Conservation (phyloP, 2,797 vertebrate genomes). For the Notamacropus eugenii region DNA sequence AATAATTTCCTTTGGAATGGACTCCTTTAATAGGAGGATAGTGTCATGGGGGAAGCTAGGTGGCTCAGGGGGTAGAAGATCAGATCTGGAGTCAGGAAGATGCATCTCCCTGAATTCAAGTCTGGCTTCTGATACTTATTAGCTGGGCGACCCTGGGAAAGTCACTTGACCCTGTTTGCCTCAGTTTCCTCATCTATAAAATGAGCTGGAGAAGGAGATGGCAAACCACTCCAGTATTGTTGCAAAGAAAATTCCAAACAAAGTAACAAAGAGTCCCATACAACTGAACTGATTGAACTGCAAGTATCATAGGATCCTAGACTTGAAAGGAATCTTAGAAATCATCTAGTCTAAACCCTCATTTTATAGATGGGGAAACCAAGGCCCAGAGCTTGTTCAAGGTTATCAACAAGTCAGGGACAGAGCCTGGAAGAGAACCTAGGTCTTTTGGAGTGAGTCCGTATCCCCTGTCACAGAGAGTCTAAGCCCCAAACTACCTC, state of each 20-base stretch:
- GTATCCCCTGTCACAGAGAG: not conserved
- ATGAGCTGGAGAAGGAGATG: not conserved
- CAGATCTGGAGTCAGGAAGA: not conserved
- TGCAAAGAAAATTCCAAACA: not conserved
- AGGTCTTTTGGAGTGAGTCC: not conserved
- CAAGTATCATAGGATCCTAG: not conserved
- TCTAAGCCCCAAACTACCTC: not conserved
- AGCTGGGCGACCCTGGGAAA: not conserved
- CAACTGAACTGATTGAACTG: not conserved
- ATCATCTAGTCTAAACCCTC: not conserved
- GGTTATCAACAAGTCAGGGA: not conserved
- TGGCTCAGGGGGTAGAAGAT: not conserved
- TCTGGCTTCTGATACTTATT: not conserved
- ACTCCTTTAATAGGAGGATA: not conserved
- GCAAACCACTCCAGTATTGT: not conserved
- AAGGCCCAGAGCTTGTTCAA: not conserved
- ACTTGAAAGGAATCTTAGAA: not conserved
- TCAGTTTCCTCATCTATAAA: not conserved
- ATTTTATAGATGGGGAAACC: not conserved
- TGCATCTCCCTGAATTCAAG: not conserved
- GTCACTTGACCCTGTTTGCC: not conserved
- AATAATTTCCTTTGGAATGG: not conserved
- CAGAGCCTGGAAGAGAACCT: not conserved
- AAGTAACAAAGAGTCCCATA: not conserved
- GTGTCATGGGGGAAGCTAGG: not conserved